Evolutionary conservation across 2,888 invertebrate genomes (phyloP), one percentile per base, ranked within the genome.

Genomic region (Sceliomorpha sp.): DNA sequence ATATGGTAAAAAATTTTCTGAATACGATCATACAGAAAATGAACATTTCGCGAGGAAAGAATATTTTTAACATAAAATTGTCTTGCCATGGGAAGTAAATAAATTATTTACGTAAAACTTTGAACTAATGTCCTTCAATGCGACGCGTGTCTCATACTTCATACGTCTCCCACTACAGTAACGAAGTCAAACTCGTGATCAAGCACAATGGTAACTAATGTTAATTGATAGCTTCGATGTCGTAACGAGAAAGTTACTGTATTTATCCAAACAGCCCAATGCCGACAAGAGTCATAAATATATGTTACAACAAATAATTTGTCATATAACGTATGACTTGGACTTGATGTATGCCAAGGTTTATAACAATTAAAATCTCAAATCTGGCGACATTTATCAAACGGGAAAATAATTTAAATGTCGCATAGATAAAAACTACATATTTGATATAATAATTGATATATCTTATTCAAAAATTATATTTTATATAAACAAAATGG

Each of bases 231-330:
- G 50, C 48, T 63, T 53, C 32, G 58, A 58, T 58, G 39, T 34
- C 53, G 48, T 48, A 59, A 67, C 48, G 59, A 67, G 53, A 67
- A 67, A 67, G 67, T 67, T 53, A 59, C 53, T 37, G 12, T 67
- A 20, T 59, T 59, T 67, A 67, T 55, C 67, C 56, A 58, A 60
- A 62, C 45, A 47, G 42, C 12, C 56, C 47, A 69, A 44, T 53
- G 47, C 47, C 42, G 40, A 15, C 13, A 15, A 34, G 5, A 36
- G 13, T 7, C 20, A 13, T 27, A 50, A 50, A 50, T 50, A 50
- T n/a, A 7, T 48, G 17, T 63, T 50, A 70, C 26, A 20, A 69
- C 58, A 63, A 69, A 63, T 69, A 48, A 70, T 64, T 55, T 70
- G 47, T 59, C 55, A 55, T 44, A 39, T 26, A 51, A 47, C 27